These are phyloP conservation scores for Catalaphyllia jardinei DNA, from an alignment of 64 coral and sea anemone genomes.

Conservation along the genomic window DNA sequence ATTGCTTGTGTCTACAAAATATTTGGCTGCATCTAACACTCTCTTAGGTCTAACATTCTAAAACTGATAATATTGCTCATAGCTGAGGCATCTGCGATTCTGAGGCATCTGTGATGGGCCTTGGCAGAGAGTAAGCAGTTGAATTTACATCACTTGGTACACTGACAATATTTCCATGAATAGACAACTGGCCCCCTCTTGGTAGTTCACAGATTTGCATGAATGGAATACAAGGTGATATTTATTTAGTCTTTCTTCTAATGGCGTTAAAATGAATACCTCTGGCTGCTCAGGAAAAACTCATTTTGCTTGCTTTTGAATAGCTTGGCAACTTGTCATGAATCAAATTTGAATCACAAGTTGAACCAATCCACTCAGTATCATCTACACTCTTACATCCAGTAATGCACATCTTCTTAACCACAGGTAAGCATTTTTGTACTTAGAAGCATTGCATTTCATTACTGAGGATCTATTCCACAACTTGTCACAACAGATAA, in stretches of 20 bases:
- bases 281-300: slow-evolving; percentile 28
- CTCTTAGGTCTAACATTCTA: slow-evolving; percentile 21
- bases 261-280: slow-evolving; percentile 16
- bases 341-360: slow-evolving; percentile 11
- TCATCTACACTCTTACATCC: slow-evolving; percentile 21
- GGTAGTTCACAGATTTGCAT: slow-evolving; percentile 54
- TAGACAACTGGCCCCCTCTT: slow-evolving; percentile 26
- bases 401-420: slow-evolving; percentile 20
- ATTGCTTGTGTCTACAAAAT: slow-evolving; percentile 32
- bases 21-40: slow-evolving; percentile 46
- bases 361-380: slow-evolving; percentile 47
- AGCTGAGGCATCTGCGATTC: slow-evolving; percentile 28
- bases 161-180: slow-evolving; percentile 49
- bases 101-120: slow-evolving; percentile 30
- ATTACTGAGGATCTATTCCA: slow-evolving; percentile 32
- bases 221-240: slow-evolving; percentile 49
- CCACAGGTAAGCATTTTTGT: not conserved
- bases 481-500: slow-evolving; percentile 30
- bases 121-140: slow-evolving; percentile 11
- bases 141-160: slow-evolving; percentile 64
- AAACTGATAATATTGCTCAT: slow-evolving; percentile 55
- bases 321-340: slow-evolving; percentile 18
- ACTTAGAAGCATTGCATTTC: slow-evolving; percentile 29
- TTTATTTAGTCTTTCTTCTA: slow-evolving; percentile 34
- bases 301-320: slow-evolving; percentile 39